These are phyloP conservation scores for Pachyramphus minor DNA, from an alignment of 2,113 vertebrate genomes.

Conservation along the genomic window DNA sequence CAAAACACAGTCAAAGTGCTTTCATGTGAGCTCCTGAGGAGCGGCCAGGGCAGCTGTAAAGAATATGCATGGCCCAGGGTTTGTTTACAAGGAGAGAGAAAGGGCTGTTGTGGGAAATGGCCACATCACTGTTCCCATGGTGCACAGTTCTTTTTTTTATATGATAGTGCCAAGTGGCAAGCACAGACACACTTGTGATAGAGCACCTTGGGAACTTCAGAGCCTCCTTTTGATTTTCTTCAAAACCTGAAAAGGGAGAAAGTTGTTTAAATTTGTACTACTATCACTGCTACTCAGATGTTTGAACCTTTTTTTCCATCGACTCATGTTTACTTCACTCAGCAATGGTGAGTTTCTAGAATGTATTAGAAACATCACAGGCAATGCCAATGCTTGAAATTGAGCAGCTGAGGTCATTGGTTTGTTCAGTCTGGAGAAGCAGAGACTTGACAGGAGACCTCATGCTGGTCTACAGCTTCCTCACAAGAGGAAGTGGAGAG, in stretches of 20 bases:
- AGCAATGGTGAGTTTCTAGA: neutral
- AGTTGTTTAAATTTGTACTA: neutral
- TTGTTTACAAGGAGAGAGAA: conserved; percentile 25
- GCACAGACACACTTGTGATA: neutral
- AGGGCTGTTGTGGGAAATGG: conserved; percentile 24
- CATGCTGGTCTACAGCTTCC: neutral
- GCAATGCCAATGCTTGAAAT: neutral
- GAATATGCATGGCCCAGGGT: neutral
- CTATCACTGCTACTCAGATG: neutral
- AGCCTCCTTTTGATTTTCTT: neutral
- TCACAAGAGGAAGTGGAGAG: neutral
- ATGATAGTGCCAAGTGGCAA: neutral
- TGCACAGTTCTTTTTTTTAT: conserved; percentile 6
- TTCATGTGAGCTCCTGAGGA: conserved; percentile 58
- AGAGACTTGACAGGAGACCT: neutral
- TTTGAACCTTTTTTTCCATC: neutral
- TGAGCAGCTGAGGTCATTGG: neutral
- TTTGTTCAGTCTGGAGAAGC: neutral
- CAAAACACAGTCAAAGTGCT: conserved; percentile 14
- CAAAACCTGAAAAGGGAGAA: neutral
- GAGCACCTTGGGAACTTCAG: neutral
- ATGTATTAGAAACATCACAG: neutral
- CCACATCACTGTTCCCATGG: neutral
- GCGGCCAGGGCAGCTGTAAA: neutral
- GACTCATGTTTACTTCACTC: neutral